Conservation (phyloP, 2,113 vertebrate genomes). For the Onychostoma macrolepis region DNA sequence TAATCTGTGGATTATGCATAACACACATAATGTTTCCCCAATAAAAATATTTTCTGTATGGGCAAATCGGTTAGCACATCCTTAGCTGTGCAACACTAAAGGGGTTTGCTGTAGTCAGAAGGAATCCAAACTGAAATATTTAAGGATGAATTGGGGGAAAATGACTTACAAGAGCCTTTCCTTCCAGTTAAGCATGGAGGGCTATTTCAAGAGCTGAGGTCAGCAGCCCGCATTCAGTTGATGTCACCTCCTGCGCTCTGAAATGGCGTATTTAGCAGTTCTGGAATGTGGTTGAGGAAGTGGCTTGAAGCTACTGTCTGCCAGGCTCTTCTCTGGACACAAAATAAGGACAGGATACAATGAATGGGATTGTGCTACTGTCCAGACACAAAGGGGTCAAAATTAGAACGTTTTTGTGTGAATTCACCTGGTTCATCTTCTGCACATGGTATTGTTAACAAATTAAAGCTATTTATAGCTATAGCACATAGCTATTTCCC, state of each 20-base stretch:
- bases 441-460: background rate
- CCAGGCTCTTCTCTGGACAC: background rate
- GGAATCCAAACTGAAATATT: background rate
- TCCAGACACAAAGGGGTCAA: background rate
- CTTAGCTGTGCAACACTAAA: background rate
- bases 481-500: background rate
- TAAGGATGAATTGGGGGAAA: conserved; percentile 31
- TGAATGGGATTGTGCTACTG: background rate
- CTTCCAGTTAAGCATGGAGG: conserved; percentile 10
- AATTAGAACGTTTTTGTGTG: background rate
- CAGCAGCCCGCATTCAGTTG: conserved; percentile 6
- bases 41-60: background rate
- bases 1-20: conserved; percentile 9
- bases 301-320: conserved; percentile 25
- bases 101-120: background rate
- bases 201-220: conserved; percentile 50
- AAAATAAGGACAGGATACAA: conserved; percentile 26
- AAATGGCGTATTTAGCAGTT: background rate
- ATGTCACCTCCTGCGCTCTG: conserved; percentile 28
- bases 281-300: conserved; percentile 51
- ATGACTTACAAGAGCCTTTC: conserved; percentile 18
- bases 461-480: background rate
- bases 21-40: background rate
- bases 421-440: background rate
- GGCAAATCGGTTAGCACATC: background rate